Base-by-base conservation (phyloP, 2,888 invertebrate genomes). In the Mechanitis messenoides region DNA sequence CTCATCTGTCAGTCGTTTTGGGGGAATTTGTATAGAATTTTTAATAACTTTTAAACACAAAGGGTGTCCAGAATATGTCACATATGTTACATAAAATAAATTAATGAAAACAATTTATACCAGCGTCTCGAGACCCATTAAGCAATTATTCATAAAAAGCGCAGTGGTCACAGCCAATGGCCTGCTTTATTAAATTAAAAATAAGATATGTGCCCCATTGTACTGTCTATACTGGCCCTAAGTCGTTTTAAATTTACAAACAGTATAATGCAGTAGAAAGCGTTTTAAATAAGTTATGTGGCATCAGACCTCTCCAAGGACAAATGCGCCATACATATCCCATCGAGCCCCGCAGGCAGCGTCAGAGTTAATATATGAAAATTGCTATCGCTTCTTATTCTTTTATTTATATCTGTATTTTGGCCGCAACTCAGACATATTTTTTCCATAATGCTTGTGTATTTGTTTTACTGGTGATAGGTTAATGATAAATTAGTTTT, bases 301-400 rank as follows among this genome's bases (percentile, higher is more conserved):
- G 58, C 55, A 58, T 50, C 57, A 56, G 55, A 62, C 56, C 62
- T 61, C 33, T 42, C 62, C 61, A 68, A 68, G 68, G 64, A 63
- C 64, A 56, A 33, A 56, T 42, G 33, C 58, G 56, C 63, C 67
- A 64, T 66, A 63, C 61, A 61, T 65, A 68, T 67, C 66, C 56
- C 65, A 65, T 62, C 59, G 45, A 60, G 56, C 59, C 58, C 59
- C 61, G 63, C 59, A 63, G 64, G 63, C 65, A 59, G 74, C 74
- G 75, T 76, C 76, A 71, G 64, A 64, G 70, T 73, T 80, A 80
- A 83, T 80, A 75, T 84, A 84, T 84, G 80, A 71, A 81, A 81
- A 85, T 83, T 81, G 77, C 65, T 70, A 68, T 69, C 61, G 63
- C 65, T 67, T 64, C 63, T 68, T 64, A 66, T 68, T 68, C 63